These are phyloP conservation scores for Portunus trituberculatus DNA, from an alignment of 1,140 invertebrate species.

Conservation along the genomic window DNA sequence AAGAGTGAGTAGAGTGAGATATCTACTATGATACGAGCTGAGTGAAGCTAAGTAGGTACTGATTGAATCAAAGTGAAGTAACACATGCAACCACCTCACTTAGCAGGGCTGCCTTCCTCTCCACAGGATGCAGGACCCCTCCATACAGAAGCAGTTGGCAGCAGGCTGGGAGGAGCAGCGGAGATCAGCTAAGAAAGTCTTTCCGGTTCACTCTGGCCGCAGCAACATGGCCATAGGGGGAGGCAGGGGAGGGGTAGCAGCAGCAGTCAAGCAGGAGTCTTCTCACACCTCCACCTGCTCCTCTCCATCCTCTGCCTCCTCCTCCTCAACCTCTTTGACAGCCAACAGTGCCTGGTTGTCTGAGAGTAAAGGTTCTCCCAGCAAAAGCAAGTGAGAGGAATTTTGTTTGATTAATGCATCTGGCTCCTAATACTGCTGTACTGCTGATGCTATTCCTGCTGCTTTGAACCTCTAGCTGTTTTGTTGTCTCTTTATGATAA, in stretches of 20 bases:
- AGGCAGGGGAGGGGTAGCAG: not conserved
- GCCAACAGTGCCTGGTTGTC: not conserved
- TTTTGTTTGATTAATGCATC: slow-evolving; percentile 35
- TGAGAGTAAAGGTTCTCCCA: slow-evolving; percentile 54
- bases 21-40: not conserved
- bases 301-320: not conserved
- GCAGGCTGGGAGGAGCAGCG: slow-evolving; percentile 69
- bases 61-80: not conserved
- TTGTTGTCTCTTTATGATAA: not conserved
- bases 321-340: slow-evolving; percentile 11
- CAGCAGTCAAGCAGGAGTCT: slow-evolving; percentile 30
- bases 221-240: not conserved
- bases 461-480: not conserved
- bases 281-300: slow-evolving; percentile 1
- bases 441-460: not conserved
- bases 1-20: not conserved
- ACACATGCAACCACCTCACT: not conserved
- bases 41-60: not conserved
- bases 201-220: not conserved
- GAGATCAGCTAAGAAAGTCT: slow-evolving; percentile 55
- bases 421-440: not conserved
- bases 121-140: slow-evolving; percentile 62
- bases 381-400: slow-evolving; percentile 74
- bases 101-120: not conserved
- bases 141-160: slow-evolving; percentile 65